Evolutionary conservation across 2,888 invertebrate species (phyloP).

Genomic region (Thyatira batis): DNA sequence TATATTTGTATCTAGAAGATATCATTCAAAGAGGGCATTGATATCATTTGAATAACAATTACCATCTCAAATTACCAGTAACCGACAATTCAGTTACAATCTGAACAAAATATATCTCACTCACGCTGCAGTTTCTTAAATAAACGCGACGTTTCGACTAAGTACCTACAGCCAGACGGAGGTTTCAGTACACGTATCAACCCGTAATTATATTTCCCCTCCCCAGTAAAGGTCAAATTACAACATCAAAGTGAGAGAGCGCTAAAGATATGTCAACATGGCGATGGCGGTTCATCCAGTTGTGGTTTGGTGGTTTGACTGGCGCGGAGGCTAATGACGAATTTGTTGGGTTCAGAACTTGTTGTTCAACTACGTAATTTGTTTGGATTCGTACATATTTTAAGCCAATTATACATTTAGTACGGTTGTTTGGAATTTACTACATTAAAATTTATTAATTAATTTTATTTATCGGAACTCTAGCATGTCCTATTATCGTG

Average conservation of each 20-base stretch:
- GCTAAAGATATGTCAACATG: background rate
- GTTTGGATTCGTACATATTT: background rate
- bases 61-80: background rate
- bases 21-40: no score
- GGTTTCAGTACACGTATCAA: background rate
- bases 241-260: background rate
- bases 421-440: background rate
- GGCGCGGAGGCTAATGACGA: background rate
- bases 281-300: constrained; percentile 3
- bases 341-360: background rate
- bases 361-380: background rate
- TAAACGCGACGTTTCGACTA: background rate
- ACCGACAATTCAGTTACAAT: background rate
- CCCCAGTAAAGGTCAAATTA: background rate
- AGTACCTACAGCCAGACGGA: background rate
- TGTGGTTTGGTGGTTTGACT: constrained; percentile 8
- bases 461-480: no score
- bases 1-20: no score
- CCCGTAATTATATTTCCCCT: background rate
- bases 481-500: no score
- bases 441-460: no score
- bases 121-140: no score
- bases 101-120: background rate
- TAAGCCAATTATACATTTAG: background rate
- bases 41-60: no score